These are phyloP conservation scores for Corvus hawaiiensis DNA, from an alignment of 2,113 vertebrate species.

Conservation along the genomic window DNA sequence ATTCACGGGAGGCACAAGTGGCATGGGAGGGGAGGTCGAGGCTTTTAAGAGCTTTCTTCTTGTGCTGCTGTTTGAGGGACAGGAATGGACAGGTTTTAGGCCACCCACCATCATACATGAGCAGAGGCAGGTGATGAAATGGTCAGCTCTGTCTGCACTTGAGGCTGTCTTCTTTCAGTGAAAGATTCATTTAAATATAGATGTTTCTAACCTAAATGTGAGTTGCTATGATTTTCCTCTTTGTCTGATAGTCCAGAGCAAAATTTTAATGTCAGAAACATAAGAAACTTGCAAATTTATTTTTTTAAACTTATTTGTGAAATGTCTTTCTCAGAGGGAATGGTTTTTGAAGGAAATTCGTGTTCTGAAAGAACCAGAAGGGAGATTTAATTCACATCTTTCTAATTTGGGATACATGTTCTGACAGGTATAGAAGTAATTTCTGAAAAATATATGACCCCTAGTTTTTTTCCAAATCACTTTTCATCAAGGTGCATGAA, in stretches of 20 bases:
- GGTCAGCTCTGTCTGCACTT: not conserved
- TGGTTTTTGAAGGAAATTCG: not conserved
- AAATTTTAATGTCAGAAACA: not conserved
- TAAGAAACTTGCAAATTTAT: not conserved
- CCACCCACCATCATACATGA: not conserved
- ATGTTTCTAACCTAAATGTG: not conserved
- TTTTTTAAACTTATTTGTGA: not conserved
- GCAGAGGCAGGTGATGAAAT: not conserved
- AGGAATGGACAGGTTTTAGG: not conserved
- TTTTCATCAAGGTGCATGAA: not conserved
- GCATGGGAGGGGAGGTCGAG: accelerated
- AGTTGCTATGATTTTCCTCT: not conserved
- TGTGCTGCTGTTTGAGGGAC: not conserved
- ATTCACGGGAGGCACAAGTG: not conserved
- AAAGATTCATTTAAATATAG: not conserved
- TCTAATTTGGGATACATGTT: not conserved
- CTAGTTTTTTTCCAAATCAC: not conserved
- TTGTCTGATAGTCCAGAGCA: not conserved
- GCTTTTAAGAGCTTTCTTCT: not conserved
- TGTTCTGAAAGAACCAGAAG: not conserved
- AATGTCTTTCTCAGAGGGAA: not conserved
- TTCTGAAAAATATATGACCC: not conserved
- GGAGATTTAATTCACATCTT: not conserved
- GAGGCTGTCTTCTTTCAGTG: not conserved
- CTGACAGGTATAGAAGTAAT: not conserved